These are phyloP conservation scores for Neosilurus mollespiculum DNA, from an alignment of 2,797 vertebrate genomes.

Conservation along the genomic window DNA sequence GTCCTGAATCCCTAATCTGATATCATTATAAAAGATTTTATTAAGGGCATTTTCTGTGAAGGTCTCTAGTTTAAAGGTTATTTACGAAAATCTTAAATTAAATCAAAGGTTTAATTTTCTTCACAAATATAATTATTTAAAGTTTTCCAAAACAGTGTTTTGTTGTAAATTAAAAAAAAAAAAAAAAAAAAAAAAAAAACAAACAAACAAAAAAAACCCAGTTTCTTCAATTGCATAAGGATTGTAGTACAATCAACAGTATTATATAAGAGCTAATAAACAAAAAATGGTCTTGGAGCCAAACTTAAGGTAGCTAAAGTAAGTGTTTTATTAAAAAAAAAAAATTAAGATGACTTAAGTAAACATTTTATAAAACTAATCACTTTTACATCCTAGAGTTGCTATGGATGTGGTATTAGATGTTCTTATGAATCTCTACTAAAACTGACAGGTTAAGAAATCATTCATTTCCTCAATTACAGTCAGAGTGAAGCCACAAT, in stretches of 20 bases:
- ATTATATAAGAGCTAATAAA: not conserved
- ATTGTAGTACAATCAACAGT: not conserved
- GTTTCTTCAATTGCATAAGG: not conserved
- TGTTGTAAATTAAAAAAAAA: too few species aligned
- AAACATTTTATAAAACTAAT: not conserved
- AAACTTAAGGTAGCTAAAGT: not conserved
- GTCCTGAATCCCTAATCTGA: not conserved
- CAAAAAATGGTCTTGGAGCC: not conserved
- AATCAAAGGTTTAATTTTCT: not conserved
- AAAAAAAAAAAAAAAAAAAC: too few species aligned
- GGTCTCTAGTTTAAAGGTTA: not conserved
- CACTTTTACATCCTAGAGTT: not conserved
- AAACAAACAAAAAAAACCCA: too few species aligned
- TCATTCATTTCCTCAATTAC: conserved; percentile 41
- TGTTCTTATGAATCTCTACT: not conserved
- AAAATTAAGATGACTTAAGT: too few species aligned
- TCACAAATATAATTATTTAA: not conserved
- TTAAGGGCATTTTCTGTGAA: not conserved
- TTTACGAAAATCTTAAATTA: not conserved
- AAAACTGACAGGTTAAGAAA: not conserved
- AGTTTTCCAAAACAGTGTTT: too few species aligned
- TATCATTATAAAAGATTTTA: not conserved
- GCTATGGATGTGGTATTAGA: not conserved
- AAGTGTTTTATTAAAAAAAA: too few species aligned
- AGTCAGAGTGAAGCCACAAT: conserved; percentile 32